These are phyloP conservation scores for Dendrocincla fuliginosa DNA, from an alignment of 2,797 vertebrate genomes.

Conservation along the genomic window DNA sequence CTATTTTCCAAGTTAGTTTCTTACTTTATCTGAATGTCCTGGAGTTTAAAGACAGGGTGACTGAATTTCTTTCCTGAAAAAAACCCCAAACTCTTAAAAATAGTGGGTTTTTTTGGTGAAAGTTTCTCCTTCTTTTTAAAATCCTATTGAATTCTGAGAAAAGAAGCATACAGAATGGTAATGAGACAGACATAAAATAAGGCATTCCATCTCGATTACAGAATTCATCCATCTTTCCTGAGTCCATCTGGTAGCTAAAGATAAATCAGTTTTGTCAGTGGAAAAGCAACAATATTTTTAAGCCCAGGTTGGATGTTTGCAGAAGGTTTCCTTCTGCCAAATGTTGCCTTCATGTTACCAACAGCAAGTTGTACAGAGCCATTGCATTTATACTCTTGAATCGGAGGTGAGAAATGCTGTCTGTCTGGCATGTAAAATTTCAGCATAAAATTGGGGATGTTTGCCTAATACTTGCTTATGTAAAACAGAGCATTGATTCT, in stretches of 20 bases:
- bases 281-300: slow-evolving; percentile 30
- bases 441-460: background rate
- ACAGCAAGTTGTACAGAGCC: background rate
- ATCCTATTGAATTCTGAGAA: background rate
- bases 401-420: background rate
- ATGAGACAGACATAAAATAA: background rate
- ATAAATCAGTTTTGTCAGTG: slow-evolving; percentile 12
- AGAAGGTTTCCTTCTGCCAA: background rate
- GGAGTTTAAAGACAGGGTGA: background rate
- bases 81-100: background rate
- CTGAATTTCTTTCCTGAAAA: background rate
- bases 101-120: rapidly evolving
- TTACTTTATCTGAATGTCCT: background rate
- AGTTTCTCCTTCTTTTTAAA: background rate
- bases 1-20: background rate
- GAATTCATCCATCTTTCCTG: slow-evolving; percentile 9
- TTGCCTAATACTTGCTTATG: background rate
- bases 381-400: background rate
- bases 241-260: background rate
- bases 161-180: background rate
- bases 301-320: background rate
- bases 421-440: slow-evolving; percentile 1
- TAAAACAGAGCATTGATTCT: background rate
- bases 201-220: slow-evolving; percentile 1
- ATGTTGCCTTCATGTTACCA: background rate